Conservation (phyloP, 2,113 vertebrate genomes). For the Corydoras maculifer region DNA sequence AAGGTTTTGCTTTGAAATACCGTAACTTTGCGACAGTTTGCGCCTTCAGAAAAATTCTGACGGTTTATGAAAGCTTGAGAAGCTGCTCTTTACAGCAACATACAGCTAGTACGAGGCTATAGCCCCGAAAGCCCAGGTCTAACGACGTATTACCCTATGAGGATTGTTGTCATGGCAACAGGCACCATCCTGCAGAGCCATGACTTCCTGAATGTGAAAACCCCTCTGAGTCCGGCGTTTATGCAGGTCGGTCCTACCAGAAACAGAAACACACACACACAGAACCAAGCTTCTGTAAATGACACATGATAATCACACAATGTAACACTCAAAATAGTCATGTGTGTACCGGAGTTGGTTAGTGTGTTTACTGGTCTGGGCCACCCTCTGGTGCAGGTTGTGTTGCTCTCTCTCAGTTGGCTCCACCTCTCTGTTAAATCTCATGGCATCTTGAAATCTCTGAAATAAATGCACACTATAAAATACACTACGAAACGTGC, state of each 20-base stretch:
- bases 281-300: not conserved
- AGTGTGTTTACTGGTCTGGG: constrained; percentile 41
- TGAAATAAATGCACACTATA: constrained; percentile 34
- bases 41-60: too few species aligned
- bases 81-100: too few species aligned
- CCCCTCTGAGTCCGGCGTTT: constrained; percentile 51
- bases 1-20: too few species aligned
- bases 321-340: not conserved
- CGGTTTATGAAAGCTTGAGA: too few species aligned
- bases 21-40: too few species aligned
- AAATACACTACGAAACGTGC: not conserved
- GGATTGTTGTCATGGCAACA: constrained; percentile 3
- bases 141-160: constrained; percentile 1
- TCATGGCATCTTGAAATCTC: constrained; percentile 43
- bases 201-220: constrained; percentile 25
- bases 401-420: constrained; percentile 46
- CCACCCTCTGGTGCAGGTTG: constrained; percentile 35
- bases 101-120: too few species aligned
- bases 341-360: constrained; percentile 54
- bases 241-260: constrained; percentile 46
- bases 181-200: constrained; percentile 40
- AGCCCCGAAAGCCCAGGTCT: too few species aligned
- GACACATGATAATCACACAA: not conserved
- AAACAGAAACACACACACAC: constrained; percentile 8
- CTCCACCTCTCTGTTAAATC: constrained; percentile 27